phyloP scores from a whole-genome alignment of 2,797 vertebrate genomes.

The Mormyrops boulengeri region DNA sequence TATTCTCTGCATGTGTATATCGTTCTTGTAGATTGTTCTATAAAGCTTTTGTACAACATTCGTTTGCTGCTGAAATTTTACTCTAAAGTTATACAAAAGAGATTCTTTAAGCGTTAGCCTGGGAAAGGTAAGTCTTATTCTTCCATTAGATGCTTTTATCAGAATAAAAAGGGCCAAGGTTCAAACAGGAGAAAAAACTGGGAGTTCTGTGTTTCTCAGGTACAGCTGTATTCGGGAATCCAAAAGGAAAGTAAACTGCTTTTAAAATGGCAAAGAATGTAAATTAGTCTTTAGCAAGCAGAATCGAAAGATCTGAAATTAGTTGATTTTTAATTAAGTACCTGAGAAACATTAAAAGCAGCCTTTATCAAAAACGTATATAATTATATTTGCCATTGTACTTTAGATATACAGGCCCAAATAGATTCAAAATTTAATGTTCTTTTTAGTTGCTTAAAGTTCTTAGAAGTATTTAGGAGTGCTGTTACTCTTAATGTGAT shows the following conservation, averaged over 20 bases:
- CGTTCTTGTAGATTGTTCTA: slow-evolving; percentile 73
- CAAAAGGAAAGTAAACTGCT: neutral
- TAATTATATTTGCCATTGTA: slow-evolving; percentile 31
- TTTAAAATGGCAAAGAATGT: neutral
- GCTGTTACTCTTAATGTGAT: slow-evolving; percentile 68
- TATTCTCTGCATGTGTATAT: slow-evolving; percentile 86
- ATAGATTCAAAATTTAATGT: slow-evolving; percentile 67
- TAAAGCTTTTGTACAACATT: slow-evolving; percentile 83
- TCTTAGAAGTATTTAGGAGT: slow-evolving; percentile 53
- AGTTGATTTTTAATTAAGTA: slow-evolving; percentile 50
- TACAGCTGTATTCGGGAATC: slow-evolving; percentile 47
- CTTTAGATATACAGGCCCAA: slow-evolving; percentile 55
- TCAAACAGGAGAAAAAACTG: slow-evolving; percentile 39
- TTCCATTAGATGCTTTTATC: slow-evolving; percentile 81
- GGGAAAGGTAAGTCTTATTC: slow-evolving; percentile 97
- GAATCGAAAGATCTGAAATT: slow-evolving; percentile 6
- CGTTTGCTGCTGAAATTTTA: slow-evolving; percentile 81
- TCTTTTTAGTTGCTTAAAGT: slow-evolving; percentile 68
- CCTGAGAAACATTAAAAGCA: slow-evolving; percentile 83
- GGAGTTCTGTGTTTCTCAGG: slow-evolving; percentile 85
- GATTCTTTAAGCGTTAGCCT: slow-evolving; percentile 88
- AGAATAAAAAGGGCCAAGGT: slow-evolving; percentile 48
- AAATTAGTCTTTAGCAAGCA: slow-evolving; percentile 15
- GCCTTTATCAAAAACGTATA: slow-evolving; percentile 38
- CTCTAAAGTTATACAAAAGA: slow-evolving; percentile 70